Percentiles rank a stretch among this genome's conserved stretches.
phyloP scores from a whole-genome alignment of 2,797 vertebrate genomes.

The Sternotherus odoratus region DNA sequence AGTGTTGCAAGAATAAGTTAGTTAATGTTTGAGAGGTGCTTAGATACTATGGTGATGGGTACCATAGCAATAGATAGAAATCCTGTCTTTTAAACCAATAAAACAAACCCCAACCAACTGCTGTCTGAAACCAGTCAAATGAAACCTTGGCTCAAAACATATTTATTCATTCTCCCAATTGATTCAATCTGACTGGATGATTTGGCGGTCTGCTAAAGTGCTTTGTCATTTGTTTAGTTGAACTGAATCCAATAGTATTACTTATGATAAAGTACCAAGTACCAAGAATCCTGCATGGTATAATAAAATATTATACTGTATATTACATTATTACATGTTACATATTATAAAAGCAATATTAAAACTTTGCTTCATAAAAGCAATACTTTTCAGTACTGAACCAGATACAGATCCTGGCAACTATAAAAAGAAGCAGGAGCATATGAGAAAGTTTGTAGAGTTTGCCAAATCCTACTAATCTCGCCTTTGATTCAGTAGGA shows the following conservation, averaged over 20 bases:
- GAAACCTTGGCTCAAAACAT: constrained; percentile 25
- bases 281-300: neutral
- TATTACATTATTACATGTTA: neutral
- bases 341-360: neutral
- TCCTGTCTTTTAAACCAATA: constrained; percentile 2
- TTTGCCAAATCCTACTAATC: neutral
- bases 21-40: neutral
- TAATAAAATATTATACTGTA: neutral
- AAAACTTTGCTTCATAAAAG: constrained; percentile 10
- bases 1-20: neutral
- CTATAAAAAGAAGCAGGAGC: constrained; percentile 7
- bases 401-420: rapidly evolving
- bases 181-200: neutral
- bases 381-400: neutral
- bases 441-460: neutral
- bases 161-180: constrained; percentile 26
- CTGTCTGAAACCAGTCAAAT: constrained; percentile 15
- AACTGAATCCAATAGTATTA: neutral
- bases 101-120: constrained; percentile 7
- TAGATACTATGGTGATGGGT: neutral
- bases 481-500: neutral
- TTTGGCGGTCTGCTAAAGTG: constrained; percentile 25
- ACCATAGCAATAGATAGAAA: constrained; percentile 25
- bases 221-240: constrained; percentile 3
- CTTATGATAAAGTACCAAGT: neutral